Evolutionary conservation across 2,113 vertebrate species (phyloP), one percentile per base, ranked within the genome.

Genomic region (Eptatretus burgeri): DNA sequence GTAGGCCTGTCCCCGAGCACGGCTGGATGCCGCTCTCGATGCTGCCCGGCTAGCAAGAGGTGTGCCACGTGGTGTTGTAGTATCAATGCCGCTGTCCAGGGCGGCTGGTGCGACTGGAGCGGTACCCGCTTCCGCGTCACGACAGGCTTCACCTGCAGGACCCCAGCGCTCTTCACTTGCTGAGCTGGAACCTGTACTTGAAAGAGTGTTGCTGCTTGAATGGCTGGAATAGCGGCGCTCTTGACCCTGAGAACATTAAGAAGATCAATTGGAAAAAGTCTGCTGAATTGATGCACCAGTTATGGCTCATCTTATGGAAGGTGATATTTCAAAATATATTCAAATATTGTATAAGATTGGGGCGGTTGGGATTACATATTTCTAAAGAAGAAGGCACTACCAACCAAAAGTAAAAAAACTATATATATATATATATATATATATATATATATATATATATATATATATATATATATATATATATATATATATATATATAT

Each of bases 121-220:
- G 10, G 9, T 60, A 12, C 53, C 56, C 10, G 56, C n/a, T n/a
- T n/a, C 56, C 56, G 56, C 56, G 11, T 60, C 56, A n/a, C 56
- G 56, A 41, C 27, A 41, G 27, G 3, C 27, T 41, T 41, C 27
- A 11, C 20, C 56, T 20, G 56, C n/a, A 11, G 56, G 56, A 20
- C n/a, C 56, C 87, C 87, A 94, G 8, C 85, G 89, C 71, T 94
- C 87, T 1, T 94, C 86, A 1, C 86, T 94, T 74, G 89, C 85
- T 67, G 80, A 76, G 1, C 85, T 88, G 18, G 86, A 91, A 1
- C 84, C 85, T 2, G 82, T 85, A 74, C 84, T 93, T 75, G 86
- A 93, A 12, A 89, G 83, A 2, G 88, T 82, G 1, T 89, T 94
- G 78, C 86, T 91, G 76, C 86, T 91, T 41, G 87, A 94, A 71